These are phyloP conservation scores for Xestia c-nigrum DNA, from an alignment of 2,888 invertebrate species.

Conservation along the genomic window DNA sequence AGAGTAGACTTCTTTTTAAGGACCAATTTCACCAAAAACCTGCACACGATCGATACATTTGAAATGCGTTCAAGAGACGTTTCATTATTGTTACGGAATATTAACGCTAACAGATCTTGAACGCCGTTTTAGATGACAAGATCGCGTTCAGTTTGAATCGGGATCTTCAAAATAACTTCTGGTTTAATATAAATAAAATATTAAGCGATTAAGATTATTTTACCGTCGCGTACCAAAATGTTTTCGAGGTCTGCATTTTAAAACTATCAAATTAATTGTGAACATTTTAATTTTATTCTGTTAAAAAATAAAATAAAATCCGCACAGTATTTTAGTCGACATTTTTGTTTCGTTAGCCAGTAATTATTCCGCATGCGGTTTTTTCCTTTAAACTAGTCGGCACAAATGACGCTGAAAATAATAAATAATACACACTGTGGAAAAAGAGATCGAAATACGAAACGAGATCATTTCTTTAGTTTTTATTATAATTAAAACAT, in stretches of 20 bases:
- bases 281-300: slow-evolving; percentile 46
- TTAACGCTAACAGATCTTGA: not conserved
- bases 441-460: slow-evolving; percentile 31
- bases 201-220: slow-evolving; percentile 22
- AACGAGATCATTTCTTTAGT: slow-evolving; percentile 46
- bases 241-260: slow-evolving; percentile 45
- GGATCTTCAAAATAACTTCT: slow-evolving; percentile 14
- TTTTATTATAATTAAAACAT: slow-evolving; percentile 12
- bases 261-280: slow-evolving; percentile 12
- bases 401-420: slow-evolving; percentile 1
- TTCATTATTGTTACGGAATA: not conserved
- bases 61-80: not conserved
- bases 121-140: not conserved
- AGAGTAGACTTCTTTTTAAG: slow-evolving; percentile 19
- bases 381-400: not conserved
- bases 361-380: slow-evolving; percentile 27
- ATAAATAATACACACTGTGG: slow-evolving; percentile 16
- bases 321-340: slow-evolving; percentile 43
- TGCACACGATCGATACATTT: not conserved
- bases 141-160: not conserved
- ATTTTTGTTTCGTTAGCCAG: slow-evolving; percentile 33
- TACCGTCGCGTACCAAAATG: slow-evolving; percentile 26
- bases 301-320: slow-evolving; percentile 59
- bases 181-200: slow-evolving; percentile 31
- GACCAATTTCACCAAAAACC: not conserved